A percentile compares a stretch with the other conserved stretches of the same genome.
phyloP scores from a whole-genome alignment of 1,140 invertebrate genomes.

The Eulimnadia texana region DNA sequence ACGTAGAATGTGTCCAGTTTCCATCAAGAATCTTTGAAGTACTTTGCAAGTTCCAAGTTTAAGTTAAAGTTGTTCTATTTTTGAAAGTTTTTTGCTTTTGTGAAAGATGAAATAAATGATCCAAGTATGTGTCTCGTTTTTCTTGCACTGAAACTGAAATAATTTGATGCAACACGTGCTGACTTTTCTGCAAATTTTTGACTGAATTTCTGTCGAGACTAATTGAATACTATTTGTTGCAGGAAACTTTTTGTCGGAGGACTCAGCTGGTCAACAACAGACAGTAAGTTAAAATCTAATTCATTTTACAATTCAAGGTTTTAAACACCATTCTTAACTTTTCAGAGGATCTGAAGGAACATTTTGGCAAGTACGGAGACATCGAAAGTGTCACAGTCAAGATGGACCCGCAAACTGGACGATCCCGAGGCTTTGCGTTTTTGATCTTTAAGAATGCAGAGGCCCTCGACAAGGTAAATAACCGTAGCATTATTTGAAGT shows the following conservation, averaged over 20 bases:
- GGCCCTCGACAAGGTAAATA: conserved; percentile 68
- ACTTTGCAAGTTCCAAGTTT: no score
- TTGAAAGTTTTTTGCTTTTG: no score
- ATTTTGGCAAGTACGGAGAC: conserved; percentile 76
- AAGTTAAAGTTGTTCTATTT: no score
- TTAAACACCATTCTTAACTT: conserved; percentile 27
- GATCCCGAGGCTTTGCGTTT: conserved; percentile 84
- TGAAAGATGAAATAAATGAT: no score
- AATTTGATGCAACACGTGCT: no score
- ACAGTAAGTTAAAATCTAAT: conserved; percentile 58
- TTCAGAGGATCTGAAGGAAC: conserved; percentile 80
- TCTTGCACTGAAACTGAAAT: no score
- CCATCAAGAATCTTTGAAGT: no score
- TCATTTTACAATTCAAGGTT: conserved; percentile 19
- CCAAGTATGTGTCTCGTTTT: no score
- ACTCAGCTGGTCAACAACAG: conserved; percentile 91
- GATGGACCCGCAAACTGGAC: conserved; percentile 74
- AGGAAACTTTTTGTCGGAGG: conserved; percentile 97
- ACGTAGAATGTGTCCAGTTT: no score
- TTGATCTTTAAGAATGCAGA: conserved; percentile 81
- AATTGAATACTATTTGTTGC: conserved; percentile 1
- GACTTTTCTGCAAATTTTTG: no score
- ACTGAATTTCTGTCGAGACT: no score
- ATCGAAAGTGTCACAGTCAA: conserved; percentile 89
- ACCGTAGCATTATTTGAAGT: conserved; percentile 6